Base-by-base conservation (phyloP, 2,888 invertebrate genomes). In the Melanotus villosus region DNA sequence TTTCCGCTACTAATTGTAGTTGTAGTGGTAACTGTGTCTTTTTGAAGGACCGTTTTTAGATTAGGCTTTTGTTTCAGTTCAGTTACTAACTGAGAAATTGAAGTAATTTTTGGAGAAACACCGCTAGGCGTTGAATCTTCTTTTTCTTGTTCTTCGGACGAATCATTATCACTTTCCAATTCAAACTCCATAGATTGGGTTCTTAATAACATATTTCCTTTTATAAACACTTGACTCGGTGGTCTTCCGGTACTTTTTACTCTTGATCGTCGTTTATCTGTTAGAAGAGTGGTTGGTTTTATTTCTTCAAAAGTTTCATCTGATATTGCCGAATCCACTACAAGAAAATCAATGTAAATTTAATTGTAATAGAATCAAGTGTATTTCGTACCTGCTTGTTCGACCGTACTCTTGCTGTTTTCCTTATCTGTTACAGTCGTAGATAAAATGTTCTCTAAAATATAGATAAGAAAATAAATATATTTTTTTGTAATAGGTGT, bases 221-320 rank as follows among this genome's bases (percentile, higher is more conserved):
- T 71, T 4, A 63, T 34, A 36, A 71, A 71, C 9, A 26, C 16
- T 6, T 63, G 62, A 54, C 65, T 65, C 1, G 71, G 71, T 12
- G 68, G 62, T 38, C 71, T 26, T 1, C 65, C 71, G 14, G 45
- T 26, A 16, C 71, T 71, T 57, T 14, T 65, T 2, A 26, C 26
- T 23, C 68, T 30, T 16, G 45, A 23, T n/a, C 59, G 32, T 23
- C 71, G 52, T 9, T 65, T 57, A 16, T 71, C 68, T 14, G 26
- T 18, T 12, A 70, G 32, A 9, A 45, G 45, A 9, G 32, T 32
- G 3, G 32, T 43, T 2, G 41, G 7, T 19, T 36, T 50, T 14
- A 65, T 38, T 14, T 23, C 56, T 10, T 45, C 32, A 2, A 65
- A 45, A 41, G 4, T n/a, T 19, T 63, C 41, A 0, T 30, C 19